Evolutionary conservation across 2,888 invertebrate genomes (phyloP), one percentile per base, ranked within the genome.

Genomic region (Plagodis pulveraria): DNA sequence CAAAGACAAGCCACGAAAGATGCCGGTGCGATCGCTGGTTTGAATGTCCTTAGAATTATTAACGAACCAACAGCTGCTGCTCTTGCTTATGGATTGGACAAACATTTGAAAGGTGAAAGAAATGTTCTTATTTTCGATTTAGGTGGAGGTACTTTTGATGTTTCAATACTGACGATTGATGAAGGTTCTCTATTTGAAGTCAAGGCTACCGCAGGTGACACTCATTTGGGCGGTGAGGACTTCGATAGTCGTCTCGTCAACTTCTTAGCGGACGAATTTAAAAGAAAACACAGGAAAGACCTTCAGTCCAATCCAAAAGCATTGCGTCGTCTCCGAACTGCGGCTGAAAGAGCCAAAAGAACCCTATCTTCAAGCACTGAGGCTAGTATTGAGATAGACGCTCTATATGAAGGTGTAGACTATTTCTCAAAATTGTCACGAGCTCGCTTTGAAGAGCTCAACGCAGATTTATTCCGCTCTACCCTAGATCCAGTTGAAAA

Each of bases 11-110:
- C 96, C 42, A 97, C 97, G 2, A 97, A 97, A 84, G 97, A 97
- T 82, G 97, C 97, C 12, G 97, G 97, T 0, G 89, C 89, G 12
- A 95, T 95, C 64, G 94, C 96, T 51, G 96, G 96, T 6, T 80
- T 97, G 49, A 96, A 97, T 76, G 96, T 97, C 0, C 89, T 97
- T 47, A 93, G 97, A 59, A 97, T 97, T 65, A 96, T 96, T 63
- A 96, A 96, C 77, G 97, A 97, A 76, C 97, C 97, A 0, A 96
- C 96, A 2, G 95, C 95, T 7, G 96, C 96, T n/a, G 94, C 95
- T 56, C 81, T 96, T 41, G 96, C 96, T 9, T 96, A 96, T 75
- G 96, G 96, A 1, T 84, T 95, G 34, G 95, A 95, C 70, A 95
- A 94, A 75, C 91, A 96, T 89, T 81, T 95, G 78, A 91, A 91